Conservation (phyloP, 2,888 invertebrate species). For the Chironomus riparius region DNA sequence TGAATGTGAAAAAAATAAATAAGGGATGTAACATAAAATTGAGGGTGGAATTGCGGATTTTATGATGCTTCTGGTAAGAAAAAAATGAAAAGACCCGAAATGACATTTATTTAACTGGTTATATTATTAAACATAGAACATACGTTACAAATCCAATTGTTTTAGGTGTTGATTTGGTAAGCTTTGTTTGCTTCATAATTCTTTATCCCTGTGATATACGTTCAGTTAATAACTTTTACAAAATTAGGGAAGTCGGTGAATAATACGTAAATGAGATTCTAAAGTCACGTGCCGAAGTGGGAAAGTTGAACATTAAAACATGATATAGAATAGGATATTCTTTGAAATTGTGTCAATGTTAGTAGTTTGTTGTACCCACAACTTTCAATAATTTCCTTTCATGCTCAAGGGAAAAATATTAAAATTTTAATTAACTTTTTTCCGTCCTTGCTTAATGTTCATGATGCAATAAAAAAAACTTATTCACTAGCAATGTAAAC, state of each 20-base stretch:
- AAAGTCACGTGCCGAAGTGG: background rate
- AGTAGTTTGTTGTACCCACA: background rate
- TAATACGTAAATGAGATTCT: background rate
- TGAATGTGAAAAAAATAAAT: too few relatives aligned
- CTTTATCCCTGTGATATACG: background rate
- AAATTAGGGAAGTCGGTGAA: background rate
- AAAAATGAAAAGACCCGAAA: background rate
- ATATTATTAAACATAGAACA: background rate
- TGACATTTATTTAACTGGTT: background rate
- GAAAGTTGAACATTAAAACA: background rate
- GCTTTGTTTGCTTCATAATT: background rate
- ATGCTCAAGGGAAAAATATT: background rate
- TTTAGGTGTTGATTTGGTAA: slow-evolving; percentile 9
- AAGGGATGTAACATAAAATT: too few relatives aligned
- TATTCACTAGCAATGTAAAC: too few relatives aligned
- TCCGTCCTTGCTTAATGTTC: background rate
- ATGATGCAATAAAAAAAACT: background rate
- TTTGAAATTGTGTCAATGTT: background rate
- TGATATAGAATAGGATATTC: background rate
- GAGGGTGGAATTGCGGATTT: background rate
- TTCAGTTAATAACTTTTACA: too few relatives aligned
- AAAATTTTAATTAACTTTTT: slow-evolving; percentile 4
- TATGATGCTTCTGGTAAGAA: background rate
- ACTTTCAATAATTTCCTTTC: background rate
- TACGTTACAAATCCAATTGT: slow-evolving; percentile 10